phyloP scores from a whole-genome alignment of 2,797 vertebrate species.

The Stomatorhinus walkeri region DNA sequence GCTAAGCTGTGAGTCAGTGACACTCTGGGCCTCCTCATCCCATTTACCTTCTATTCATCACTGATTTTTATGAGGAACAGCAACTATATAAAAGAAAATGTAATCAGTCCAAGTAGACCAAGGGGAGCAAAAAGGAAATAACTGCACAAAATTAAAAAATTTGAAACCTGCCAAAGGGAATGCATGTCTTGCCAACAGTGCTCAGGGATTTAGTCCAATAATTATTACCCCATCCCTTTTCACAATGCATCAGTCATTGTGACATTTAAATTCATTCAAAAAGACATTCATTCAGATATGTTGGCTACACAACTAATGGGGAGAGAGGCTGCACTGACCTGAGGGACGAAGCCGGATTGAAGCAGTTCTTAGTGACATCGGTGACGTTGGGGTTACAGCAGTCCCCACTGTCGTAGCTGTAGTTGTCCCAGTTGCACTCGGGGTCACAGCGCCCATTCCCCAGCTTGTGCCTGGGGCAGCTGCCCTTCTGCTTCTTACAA shows the following conservation, averaged over 20 bases:
- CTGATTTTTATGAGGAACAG: neutral
- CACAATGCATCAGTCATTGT: neutral
- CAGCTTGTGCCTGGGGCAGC: slow-evolving; percentile 71
- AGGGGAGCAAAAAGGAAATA: neutral
- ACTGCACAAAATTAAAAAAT: neutral
- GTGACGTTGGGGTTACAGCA: slow-evolving; percentile 93
- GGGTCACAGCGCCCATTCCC: slow-evolving; percentile 85
- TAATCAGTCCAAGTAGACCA: neutral
- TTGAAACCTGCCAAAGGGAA: neutral
- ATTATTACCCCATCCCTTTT: neutral
- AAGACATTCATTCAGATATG: neutral
- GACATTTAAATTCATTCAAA: neutral
- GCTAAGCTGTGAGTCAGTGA: neutral
- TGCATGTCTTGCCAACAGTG: neutral
- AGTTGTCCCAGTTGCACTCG: slow-evolving; percentile 88
- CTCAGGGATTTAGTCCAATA: neutral
- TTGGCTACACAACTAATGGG: neutral
- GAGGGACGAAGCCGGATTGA: slow-evolving; percentile 85
- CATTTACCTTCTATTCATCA: neutral
- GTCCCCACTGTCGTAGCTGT: slow-evolving; percentile 83
- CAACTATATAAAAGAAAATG: slow-evolving; percentile 11
- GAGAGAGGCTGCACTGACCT: slow-evolving; percentile 66
- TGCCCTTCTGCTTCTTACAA: slow-evolving; percentile 63
- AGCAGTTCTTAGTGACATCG: slow-evolving; percentile 94
- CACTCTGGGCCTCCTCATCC: neutral